These are phyloP conservation scores for Campylorhamphus procurvoides DNA, from an alignment of 2,113 vertebrate species.

Conservation along the genomic window DNA sequence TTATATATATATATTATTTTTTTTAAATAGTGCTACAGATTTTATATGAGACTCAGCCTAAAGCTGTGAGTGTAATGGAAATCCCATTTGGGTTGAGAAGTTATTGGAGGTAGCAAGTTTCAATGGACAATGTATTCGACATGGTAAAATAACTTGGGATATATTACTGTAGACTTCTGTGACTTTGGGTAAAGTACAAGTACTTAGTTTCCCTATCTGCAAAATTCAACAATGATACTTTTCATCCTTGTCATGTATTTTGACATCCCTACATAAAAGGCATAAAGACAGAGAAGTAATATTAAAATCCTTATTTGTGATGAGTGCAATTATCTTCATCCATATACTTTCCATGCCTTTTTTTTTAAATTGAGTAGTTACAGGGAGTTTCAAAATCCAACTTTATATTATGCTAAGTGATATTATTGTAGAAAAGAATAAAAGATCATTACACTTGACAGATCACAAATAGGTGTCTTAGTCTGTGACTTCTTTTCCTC, in stretches of 20 bases:
- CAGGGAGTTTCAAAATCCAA: background rate
- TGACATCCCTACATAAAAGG: slow-evolving; percentile 35
- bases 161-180: background rate
- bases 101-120: background rate
- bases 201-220: background rate
- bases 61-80: background rate
- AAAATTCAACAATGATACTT: background rate
- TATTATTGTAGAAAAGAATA: slow-evolving; percentile 6
- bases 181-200: background rate
- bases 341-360: background rate
- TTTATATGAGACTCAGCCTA: background rate
- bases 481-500: background rate
- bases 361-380: background rate
- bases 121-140: background rate
- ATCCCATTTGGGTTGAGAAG: background rate
- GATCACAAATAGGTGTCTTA: background rate
- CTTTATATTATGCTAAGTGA: background rate
- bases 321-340: slow-evolving; percentile 4
- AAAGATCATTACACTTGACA: background rate
- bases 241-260: slow-evolving; percentile 16
- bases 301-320: slow-evolving; percentile 32
- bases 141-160: background rate
- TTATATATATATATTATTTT: too few relatives aligned
- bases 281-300: slow-evolving; percentile 24
- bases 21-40: background rate